A percentile compares a stretch with the other conserved stretches of the same genome.
Conservation (phyloP, 2,888 invertebrate species). For the Bugula neritina region DNA sequence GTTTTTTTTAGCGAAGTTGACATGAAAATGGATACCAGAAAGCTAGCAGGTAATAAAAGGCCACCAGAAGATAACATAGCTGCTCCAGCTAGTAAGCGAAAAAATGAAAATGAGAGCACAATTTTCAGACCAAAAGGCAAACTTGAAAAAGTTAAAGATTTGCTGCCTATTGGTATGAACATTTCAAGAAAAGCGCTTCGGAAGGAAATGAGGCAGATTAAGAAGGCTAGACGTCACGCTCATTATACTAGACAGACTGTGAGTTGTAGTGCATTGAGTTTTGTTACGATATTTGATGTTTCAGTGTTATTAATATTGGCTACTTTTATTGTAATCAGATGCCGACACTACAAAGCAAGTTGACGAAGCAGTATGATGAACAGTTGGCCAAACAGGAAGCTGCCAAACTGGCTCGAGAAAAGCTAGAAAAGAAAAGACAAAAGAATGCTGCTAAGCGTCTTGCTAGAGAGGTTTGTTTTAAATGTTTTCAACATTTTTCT, state of each 20-base stretch:
- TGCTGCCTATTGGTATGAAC: not conserved
- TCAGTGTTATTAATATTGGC: not conserved
- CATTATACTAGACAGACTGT: not conserved
- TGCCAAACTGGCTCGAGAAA: constrained; percentile 32
- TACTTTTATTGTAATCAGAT: not conserved
- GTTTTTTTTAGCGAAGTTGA: too few relatives aligned
- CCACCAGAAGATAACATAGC: too few relatives aligned
- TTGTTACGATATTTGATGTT: not conserved
- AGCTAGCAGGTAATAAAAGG: too few relatives aligned
- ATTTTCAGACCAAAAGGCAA: not conserved
- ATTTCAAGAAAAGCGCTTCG: constrained; percentile 28
- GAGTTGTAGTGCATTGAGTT: not conserved
- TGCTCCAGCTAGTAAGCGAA: too few relatives aligned
- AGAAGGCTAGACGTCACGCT: constrained; percentile 32
- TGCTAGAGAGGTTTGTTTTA: constrained; percentile 19
- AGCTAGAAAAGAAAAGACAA: constrained; percentile 27
- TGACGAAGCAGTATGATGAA: not conserved
- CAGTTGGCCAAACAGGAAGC: constrained; percentile 27
- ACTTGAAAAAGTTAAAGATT: not conserved
- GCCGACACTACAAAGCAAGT: not conserved
- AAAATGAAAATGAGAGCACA: not conserved
- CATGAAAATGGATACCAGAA: too few relatives aligned
- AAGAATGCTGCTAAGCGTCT: not conserved
- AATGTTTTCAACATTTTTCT: too few relatives aligned
- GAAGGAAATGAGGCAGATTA: constrained; percentile 33